Evolutionary conservation across 2,113 vertebrate genomes (phyloP), one percentile per base, ranked within the genome.

Genomic region (Neodon shergylaensis): DNA sequence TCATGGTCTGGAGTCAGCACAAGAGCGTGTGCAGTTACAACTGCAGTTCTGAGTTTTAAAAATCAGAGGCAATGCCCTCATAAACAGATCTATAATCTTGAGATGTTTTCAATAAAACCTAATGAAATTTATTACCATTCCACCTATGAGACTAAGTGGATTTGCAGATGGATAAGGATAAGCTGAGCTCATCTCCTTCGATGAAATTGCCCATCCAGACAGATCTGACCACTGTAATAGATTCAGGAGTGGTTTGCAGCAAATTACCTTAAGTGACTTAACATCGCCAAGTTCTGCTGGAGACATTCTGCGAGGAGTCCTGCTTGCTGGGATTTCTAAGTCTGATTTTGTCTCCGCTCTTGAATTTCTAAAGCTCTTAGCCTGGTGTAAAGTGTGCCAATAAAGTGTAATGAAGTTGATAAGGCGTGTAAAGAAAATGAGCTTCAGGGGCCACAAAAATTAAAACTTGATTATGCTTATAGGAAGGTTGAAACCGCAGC

Each of bases 161-260:
- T 96, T 96, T 96, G 68, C 92, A 89, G 94, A 85, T 92, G 96
- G 92, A 65, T 88, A 95, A 96, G 85, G 54, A 91, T 95, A 89
- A 95, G 72, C 77, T 93, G 82, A 74, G 49, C 78, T 95, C 82
- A 92, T 31, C 72, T 92, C 58, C 77, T 95, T 54, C 82, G 21
- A n/a, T 74, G 77, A 96, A 97, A 96, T 42, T 86, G 85, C 72
- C 94, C 68, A 33, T 95, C 92, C 88, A 79, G 78, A 70, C 91
- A 79, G 78, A 70, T 61, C 96, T 97, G 95, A 91, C 88, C 92
- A 83, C 92, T 79, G 88, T 68, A 92, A 86, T 82, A 42, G 91
- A 91, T 73, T 96, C 52, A 61, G 88, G n/a, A 83, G 66, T 83
- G 73, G 96, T 95, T 92, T 95, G 82, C 54, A 19, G 88, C 91